Evolutionary conservation across 2,113 vertebrate genomes (phyloP), one percentile per base, ranked within the genome.

Genomic region (Mystacornis crossleyi): DNA sequence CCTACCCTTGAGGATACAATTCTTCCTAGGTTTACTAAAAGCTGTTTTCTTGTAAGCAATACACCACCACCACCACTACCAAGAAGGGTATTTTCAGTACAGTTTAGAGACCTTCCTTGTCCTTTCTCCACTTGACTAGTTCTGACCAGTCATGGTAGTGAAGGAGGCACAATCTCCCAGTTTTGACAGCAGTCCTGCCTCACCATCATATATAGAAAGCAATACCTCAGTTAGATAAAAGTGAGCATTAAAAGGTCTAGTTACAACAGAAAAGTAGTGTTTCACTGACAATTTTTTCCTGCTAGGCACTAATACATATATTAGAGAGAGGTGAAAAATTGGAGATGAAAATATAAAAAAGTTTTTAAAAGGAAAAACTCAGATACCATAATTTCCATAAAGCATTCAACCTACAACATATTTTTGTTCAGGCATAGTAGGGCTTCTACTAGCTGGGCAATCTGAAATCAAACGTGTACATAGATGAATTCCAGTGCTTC

Each of bases 371-470:
- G 13, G 2, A 62, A 85, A 65, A 5, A 43, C 1, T 31, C 19
- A 65, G 19, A 62, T 25, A 34, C 34, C 88, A 77, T 74, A 53
- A 95, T 94, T 94, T 96, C 50, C 62, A 61, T 64, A 84, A 66
- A 93, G 61, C 48, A 81, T 75, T 96, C 91, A 97, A 71, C 57
- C 91, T 86, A 53, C 29, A 94, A 92, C 24, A 71, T 78, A 72
- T 61, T 89, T 97, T 84, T 96, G 18, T 94, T 93, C 90, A 91
- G 72, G 81, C 33, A 42, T 42, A 93, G 23, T 53, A 79, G 36
- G 81, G 67, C 61, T 96, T 77, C 64, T 81, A 54, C 8, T 25
- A 72, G 74, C 60, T 95, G 95, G 94, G 93, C 94, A 94, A 96
- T 7, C 17, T 79, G 87, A 96, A 94, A 86, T 82, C 48, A 71